Conservation (phyloP, 1,140 invertebrate genomes). For the Lasioglossum baleicum region DNA sequence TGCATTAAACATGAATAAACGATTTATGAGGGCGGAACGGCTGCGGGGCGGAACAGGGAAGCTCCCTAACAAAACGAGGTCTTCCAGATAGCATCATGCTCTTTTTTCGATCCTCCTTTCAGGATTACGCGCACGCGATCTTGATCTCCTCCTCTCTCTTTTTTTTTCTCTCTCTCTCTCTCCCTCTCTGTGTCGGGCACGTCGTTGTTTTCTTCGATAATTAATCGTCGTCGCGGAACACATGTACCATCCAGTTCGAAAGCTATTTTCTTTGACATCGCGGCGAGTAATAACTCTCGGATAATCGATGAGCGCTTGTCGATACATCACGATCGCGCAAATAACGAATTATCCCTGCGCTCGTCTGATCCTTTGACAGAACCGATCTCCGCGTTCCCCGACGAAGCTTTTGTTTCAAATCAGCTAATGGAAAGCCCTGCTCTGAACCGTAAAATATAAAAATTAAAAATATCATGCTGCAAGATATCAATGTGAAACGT, state of each 20-base stretch:
- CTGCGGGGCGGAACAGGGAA: slow-evolving; percentile 22
- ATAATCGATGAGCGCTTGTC: slow-evolving; percentile 35
- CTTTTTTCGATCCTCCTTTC: slow-evolving; percentile 14
- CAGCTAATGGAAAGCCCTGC: background rate
- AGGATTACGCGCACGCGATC: slow-evolving; percentile 38
- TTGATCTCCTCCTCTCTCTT: background rate
- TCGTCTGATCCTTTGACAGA: background rate
- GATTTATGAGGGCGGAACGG: slow-evolving; percentile 66
- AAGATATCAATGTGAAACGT: too few species aligned
- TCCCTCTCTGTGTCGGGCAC: background rate
- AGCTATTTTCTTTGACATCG: slow-evolving; percentile 70
- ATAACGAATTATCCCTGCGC: slow-evolving; percentile 30
- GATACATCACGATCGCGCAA: slow-evolving; percentile 19
- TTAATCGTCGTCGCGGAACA: slow-evolving; percentile 55
- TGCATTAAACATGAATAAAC: slow-evolving; percentile 74
- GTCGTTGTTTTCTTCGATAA: slow-evolving; percentile 56
- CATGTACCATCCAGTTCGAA: slow-evolving; percentile 11
- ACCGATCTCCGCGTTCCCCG: background rate
- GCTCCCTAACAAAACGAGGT: slow-evolving; percentile 36
- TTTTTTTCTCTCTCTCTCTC: too few species aligned
- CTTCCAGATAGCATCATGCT: slow-evolving; percentile 28
- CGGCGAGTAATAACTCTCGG: slow-evolving; percentile 62
- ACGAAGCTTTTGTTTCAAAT: background rate
- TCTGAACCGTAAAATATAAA: too few species aligned
- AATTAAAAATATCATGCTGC: too few species aligned